A percentile compares a stretch with the other conserved stretches of the same genome.
phyloP scores from a whole-genome alignment of 1,140 invertebrate genomes.

The Drosophila triauraria region DNA sequence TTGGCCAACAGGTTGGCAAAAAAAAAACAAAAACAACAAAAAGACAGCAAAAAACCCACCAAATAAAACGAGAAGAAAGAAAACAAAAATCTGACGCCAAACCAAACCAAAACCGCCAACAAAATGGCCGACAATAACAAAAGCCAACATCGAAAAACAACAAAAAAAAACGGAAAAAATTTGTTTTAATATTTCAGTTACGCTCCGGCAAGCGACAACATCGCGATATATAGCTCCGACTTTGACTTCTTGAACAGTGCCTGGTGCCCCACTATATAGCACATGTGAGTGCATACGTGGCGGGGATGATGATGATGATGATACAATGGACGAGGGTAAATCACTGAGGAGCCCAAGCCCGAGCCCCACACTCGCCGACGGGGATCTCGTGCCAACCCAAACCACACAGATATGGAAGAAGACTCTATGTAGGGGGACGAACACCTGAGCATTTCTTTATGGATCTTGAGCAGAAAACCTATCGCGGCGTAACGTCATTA shows the following conservation, averaged over 20 bases:
- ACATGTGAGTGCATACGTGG: constrained; percentile 14
- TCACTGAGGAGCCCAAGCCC: constrained; percentile 58
- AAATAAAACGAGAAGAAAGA: constrained; percentile 61
- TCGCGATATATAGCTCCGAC: constrained; percentile 72
- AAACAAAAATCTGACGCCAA: constrained; percentile 69
- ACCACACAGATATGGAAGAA: constrained; percentile 56
- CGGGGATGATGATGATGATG: constrained; percentile 24
- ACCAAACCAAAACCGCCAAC: constrained; percentile 63
- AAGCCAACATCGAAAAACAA: constrained; percentile 39
- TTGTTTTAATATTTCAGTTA: constrained; percentile 84
- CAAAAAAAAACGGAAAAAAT: constrained; percentile 60
- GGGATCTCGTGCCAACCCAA: constrained; percentile 72
- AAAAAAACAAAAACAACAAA: constrained; percentile 23
- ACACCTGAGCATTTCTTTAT: constrained; percentile 84
- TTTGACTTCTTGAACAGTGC: constrained; percentile 70
- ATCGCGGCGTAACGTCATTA: constrained; percentile 83
- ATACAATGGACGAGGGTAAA: constrained; percentile 68
- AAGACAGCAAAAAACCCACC: constrained; percentile 21
- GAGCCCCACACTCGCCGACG: constrained; percentile 20
- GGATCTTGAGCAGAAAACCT: constrained; percentile 82
- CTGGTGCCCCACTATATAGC: constrained; percentile 19
- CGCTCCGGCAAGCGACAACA: constrained; percentile 77
- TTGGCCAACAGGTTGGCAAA: constrained; percentile 75
- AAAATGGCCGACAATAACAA: constrained; percentile 73
- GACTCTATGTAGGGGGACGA: constrained; percentile 46